These are phyloP conservation scores for Diadophis punctatus DNA, from an alignment of 2,113 vertebrate species.

Conservation along the genomic window DNA sequence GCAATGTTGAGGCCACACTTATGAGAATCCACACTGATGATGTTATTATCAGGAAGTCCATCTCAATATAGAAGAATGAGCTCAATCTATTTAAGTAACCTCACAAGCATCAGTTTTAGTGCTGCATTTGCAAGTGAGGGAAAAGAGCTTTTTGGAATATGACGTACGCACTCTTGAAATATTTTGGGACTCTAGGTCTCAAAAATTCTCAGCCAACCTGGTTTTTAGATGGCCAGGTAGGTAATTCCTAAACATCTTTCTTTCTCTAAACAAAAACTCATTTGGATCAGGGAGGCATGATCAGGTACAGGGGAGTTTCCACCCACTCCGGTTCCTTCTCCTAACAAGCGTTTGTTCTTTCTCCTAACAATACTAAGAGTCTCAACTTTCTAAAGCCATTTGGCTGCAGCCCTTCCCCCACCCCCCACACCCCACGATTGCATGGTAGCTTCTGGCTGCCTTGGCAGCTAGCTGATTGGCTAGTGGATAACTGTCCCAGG, in stretches of 20 bases:
- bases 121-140: not conserved
- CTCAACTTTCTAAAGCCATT: too few species aligned
- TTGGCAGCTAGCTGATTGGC: too few species aligned
- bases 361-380: too few species aligned
- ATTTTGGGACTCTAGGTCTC: not conserved
- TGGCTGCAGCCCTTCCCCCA: too few species aligned
- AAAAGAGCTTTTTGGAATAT: not conserved
- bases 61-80: not conserved
- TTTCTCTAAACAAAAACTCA: too few species aligned
- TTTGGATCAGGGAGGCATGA: too few species aligned
- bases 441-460: too few species aligned
- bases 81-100: not conserved
- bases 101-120: not conserved
- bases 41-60: not conserved
- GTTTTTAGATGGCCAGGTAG: not conserved
- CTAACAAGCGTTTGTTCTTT: too few species aligned
- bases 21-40: not conserved
- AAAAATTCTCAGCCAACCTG: not conserved
- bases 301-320: too few species aligned
- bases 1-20: not conserved
- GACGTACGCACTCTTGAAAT: not conserved
- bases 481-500: too few species aligned
- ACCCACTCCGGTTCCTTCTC: too few species aligned
- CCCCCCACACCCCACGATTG: too few species aligned
- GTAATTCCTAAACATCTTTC: not conserved